Evolutionary conservation across 2,888 invertebrate species (phyloP), one percentile per base, ranked within the genome.

Genomic region (Nemapogon koenigi): DNA sequence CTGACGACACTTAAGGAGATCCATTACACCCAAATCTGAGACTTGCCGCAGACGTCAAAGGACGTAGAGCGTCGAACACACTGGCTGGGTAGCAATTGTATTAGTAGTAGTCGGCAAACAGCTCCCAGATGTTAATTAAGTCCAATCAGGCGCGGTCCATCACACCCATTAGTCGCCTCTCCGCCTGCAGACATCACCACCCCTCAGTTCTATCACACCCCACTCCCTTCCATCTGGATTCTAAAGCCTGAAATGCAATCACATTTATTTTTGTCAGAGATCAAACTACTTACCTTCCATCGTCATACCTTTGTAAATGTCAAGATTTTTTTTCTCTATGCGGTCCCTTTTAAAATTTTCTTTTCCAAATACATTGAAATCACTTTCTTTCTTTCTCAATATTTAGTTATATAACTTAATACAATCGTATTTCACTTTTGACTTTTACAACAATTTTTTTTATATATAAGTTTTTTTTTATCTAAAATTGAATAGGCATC

Each of bases 81-180:
- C 11, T 33, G 19, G 31, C 16, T 17, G 25, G 29, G 30, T 19
- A 37, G 45, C 49, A 50, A 53, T 58, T 50, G 50, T 53, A 51
- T 58, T 56, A 57, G 53, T 43, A 49, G 51, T 51, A 46, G 50
- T 48, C 46, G 41, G 47, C 58, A 62, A 62, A 61, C 60, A 62
- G 52, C 50, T 51, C 55, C 59, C 62, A 70, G 60, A 73, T 79
- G 69, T 76, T 81, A 82, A 83, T 83, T 81, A 81, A 75, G 75
- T 72, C 67, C 78, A 81, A 81, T 83, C 81, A 80, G 71, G 62
- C 62, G 59, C 64, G 75, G 67, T 64, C 72, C 66, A 70, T 73
- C 70, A 63, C 66, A 64, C 65, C 71, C 71, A 71, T 76, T 73
- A 69, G 18, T 17, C 37, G 16, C 16, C 35, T 35, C 26, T 25